These are phyloP conservation scores for Antheraea mylitta DNA, from an alignment of 1,140 invertebrate genomes.

Conservation along the genomic window DNA sequence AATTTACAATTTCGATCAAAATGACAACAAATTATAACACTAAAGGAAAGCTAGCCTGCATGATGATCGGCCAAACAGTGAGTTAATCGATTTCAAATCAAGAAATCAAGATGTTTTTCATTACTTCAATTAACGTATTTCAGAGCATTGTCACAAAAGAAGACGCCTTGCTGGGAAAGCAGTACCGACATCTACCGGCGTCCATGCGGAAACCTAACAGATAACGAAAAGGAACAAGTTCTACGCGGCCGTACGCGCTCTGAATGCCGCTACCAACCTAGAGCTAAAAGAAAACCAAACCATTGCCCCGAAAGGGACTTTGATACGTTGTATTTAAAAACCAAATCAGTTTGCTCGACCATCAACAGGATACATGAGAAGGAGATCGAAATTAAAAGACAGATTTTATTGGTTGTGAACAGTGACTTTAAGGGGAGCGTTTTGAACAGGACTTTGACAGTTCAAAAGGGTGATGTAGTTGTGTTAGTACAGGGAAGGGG, in stretches of 20 bases:
- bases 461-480: slow-evolving; percentile 87
- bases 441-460: slow-evolving; percentile 81
- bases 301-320: slow-evolving; percentile 83
- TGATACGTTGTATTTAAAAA: slow-evolving; percentile 84
- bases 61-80: too few species aligned
- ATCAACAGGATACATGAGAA: slow-evolving; percentile 61
- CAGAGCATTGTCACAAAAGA: slow-evolving; percentile 70
- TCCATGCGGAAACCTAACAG: slow-evolving; percentile 86
- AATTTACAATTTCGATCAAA: too few species aligned
- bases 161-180: slow-evolving; percentile 87
- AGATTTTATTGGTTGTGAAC: slow-evolving; percentile 84
- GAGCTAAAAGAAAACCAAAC: slow-evolving; percentile 59
- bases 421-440: slow-evolving; percentile 81
- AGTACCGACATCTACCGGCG: slow-evolving; percentile 88
- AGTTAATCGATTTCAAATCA: too few species aligned
- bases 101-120: too few species aligned
- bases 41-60: too few species aligned
- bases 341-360: slow-evolving; percentile 72
- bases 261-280: slow-evolving; percentile 75
- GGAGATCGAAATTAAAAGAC: slow-evolving; percentile 64
- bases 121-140: slow-evolving; percentile 1
- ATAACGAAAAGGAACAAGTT: slow-evolving; percentile 83
- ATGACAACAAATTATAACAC: too few species aligned
- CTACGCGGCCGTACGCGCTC: slow-evolving; percentile 78
- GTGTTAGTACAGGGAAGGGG: slow-evolving; percentile 80